Evolutionary conservation across 2,113 vertebrate species (phyloP).

Genomic region (Romanogobio albipinnatus): DNA sequence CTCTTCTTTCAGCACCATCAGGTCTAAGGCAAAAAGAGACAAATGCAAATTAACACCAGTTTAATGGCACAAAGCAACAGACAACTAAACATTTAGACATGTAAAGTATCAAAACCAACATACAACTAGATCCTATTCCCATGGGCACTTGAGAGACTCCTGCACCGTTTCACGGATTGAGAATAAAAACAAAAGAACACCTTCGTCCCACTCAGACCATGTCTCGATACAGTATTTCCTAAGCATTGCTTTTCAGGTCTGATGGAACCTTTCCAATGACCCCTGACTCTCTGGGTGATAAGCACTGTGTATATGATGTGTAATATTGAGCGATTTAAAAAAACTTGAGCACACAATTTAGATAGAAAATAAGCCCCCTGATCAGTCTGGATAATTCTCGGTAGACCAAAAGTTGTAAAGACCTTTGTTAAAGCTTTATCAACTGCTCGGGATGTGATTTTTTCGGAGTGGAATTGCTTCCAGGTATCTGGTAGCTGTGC

Average conservation of each 20-base stretch:
- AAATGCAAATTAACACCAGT: too few species aligned
- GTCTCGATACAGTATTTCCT: too few species aligned
- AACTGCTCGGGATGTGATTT: neutral
- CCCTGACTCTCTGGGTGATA: too few species aligned
- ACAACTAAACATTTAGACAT: too few species aligned
- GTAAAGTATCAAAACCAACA: too few species aligned
- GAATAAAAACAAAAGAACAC: neutral
- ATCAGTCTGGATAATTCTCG: neutral
- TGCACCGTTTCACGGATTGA: neutral
- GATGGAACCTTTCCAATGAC: too few species aligned
- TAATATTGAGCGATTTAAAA: neutral
- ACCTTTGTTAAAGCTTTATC: neutral
- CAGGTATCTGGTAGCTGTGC: neutral
- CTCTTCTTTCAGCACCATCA: too few species aligned
- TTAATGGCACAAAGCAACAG: too few species aligned
- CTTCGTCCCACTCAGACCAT: too few species aligned
- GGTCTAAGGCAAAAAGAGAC: too few species aligned
- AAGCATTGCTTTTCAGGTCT: too few species aligned
- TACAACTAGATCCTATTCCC: too few species aligned
- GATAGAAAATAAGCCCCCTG: neutral
- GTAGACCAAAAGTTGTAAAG: neutral
- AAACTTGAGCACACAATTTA: neutral
- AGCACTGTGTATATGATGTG: neutral
- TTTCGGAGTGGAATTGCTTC: neutral
- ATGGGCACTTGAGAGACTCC: neutral